phyloP scores from a whole-genome alignment of 2,113 vertebrate genomes.

The Furnarius figulus region DNA sequence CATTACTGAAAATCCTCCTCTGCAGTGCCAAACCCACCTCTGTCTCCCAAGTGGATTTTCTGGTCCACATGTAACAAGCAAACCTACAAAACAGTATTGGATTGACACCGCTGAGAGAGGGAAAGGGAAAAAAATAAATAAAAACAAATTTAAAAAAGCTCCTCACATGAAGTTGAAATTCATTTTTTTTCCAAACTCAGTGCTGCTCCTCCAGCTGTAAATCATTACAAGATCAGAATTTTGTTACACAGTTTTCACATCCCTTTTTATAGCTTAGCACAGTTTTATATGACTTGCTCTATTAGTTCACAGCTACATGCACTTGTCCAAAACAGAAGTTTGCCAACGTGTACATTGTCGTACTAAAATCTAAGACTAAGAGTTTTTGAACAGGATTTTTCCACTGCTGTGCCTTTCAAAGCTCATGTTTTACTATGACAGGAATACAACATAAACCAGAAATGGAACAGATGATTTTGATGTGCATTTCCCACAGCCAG shows the following conservation, averaged over 20 bases:
- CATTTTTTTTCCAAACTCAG: neutral
- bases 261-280: neutral
- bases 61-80: rapidly evolving
- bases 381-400: neutral
- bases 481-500: neutral
- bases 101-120: neutral
- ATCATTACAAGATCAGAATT: neutral
- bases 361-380: neutral
- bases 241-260: neutral
- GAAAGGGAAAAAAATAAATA: neutral
- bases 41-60: neutral
- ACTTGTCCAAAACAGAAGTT: neutral
- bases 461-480: neutral
- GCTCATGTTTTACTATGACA: neutral
- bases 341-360: neutral
- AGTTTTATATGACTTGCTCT: neutral
- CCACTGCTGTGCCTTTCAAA: neutral
- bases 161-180: neutral
- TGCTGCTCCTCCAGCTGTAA: neutral
- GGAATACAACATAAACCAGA: neutral
- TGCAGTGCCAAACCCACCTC: neutral
- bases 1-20: neutral
- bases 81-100: neutral
- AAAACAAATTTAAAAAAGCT: neutral
- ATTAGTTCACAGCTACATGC: neutral